Percentiles rank a stretch among this genome's conserved stretches.
phyloP scores from a whole-genome alignment of 2,113 vertebrate species.

The Fulmarus glacialis region DNA sequence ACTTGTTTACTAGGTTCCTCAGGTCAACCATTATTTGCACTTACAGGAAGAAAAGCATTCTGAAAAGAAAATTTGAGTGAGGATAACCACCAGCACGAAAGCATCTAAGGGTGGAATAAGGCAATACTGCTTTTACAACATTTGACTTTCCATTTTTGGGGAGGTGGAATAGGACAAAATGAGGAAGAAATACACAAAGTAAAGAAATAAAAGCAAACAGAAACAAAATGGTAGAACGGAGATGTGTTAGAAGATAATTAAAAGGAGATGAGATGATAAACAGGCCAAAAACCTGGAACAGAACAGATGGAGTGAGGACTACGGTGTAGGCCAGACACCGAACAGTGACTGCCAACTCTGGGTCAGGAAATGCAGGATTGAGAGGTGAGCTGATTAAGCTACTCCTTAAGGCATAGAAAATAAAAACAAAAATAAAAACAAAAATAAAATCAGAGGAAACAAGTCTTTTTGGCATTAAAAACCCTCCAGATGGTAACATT shows the following conservation, averaged over 20 bases:
- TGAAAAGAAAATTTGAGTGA: not conserved
- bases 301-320: slow-evolving; percentile 38
- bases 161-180: not conserved
- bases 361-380: slow-evolving; percentile 1
- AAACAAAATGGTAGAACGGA: not conserved
- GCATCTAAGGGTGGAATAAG: not conserved
- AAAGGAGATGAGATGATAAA: not conserved
- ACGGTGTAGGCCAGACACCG: not conserved
- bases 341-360: slow-evolving; percentile 15
- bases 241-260: not conserved
- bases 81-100: not conserved
- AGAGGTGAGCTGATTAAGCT: not conserved
- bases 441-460: not conserved
- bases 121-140: not conserved
- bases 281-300: not conserved
- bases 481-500: slow-evolving; percentile 39
- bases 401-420: slow-evolving; percentile 31
- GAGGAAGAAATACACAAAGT: not conserved
- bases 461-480: slow-evolving; percentile 36
- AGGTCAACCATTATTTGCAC: not conserved
- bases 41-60: not conserved
- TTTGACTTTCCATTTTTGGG: not conserved
- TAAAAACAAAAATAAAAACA: slow-evolving; percentile 35
- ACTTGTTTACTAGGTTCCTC: not conserved
- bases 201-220: not conserved